Base-by-base conservation (phyloP, 2,113 vertebrate genomes). In the Dipodomys stephensi region DNA sequence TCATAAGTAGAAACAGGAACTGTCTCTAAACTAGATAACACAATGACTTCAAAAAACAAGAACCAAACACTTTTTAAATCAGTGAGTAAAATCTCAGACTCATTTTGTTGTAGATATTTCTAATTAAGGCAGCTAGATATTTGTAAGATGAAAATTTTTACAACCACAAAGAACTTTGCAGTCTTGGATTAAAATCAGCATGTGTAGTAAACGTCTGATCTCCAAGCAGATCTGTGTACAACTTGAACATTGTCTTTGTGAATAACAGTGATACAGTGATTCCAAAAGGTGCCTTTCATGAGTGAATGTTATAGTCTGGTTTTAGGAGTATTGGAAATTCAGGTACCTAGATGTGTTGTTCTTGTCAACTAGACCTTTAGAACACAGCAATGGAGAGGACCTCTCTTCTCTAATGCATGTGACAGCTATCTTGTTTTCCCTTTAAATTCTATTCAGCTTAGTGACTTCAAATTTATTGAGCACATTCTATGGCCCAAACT, bases 141-240 rank as follows among this genome's bases (percentile, higher is more conserved):
- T 88, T 87, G 32, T 72, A 95, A 86, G 60, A 71, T 88, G 53
- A 86, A 57, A 77, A 71, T 67, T 69, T 57, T 83, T 77, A 39
- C 23, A 30, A 76, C 32, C 20, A 49, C 18, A 64, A 15, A 71
- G 23, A 53, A 30, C 19, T 25, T 77, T 86, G 27, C 73, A 1
- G 3, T 79, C 85, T 87, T 90, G n/a, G 19, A 79, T 67, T 79
- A 72, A 67, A 22, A 30, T 69, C 6, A 16, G 1, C 49, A 19
- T 2, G 2, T 60, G 11, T 76, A 60, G 69, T 25, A 15, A 85
- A 9, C 30, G 4, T 53, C 18, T 49, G 69, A 74, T 49, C 76
- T 76, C 46, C 84, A 32, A 77, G 6, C 77, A 81, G 49, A 18
- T 23, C n/a, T 78, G 35, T 35, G 10, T 6, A 32, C 20, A 27